Evolutionary conservation across 2,888 invertebrate genomes (phyloP).

Genomic region (Dolichopus griseipennis): DNA sequence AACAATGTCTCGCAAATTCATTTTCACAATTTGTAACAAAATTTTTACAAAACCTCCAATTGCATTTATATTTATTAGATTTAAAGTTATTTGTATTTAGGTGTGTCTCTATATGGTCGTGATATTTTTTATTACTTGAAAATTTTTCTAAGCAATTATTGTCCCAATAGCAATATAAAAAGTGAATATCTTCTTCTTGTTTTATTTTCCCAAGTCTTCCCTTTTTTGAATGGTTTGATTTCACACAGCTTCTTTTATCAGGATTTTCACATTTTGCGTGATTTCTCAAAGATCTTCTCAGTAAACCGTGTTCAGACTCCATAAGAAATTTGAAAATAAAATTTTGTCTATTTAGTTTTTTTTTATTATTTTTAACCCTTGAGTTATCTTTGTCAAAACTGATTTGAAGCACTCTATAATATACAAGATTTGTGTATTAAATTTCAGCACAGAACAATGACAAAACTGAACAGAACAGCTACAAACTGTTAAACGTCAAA

Average conservation of each 20-base stretch:
- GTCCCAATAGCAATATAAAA: not conserved
- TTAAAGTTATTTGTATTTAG: not conserved
- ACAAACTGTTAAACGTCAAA: too few species aligned
- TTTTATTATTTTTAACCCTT: too few species aligned
- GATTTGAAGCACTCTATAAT: too few species aligned
- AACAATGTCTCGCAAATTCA: not conserved
- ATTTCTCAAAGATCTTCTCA: not conserved
- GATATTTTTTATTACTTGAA: not conserved
- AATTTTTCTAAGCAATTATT: not conserved
- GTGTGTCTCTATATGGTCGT: not conserved
- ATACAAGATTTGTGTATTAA: too few species aligned
- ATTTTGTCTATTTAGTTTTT: too few species aligned
- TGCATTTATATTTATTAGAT: not conserved
- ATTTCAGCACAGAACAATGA: too few species aligned
- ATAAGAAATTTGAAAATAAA: too few species aligned
- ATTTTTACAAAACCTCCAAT: not conserved
- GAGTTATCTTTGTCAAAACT: too few species aligned
- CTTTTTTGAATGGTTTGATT: not conserved
- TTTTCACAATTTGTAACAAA: not conserved
- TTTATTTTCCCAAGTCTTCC: not conserved
- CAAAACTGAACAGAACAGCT: too few species aligned
- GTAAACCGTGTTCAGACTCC: not conserved
- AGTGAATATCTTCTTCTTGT: not conserved
- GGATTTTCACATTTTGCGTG: not conserved
- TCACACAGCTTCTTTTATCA: not conserved